Base-by-base conservation (phyloP, 2,113 vertebrate genomes). In the Lophura nycthemera region DNA sequence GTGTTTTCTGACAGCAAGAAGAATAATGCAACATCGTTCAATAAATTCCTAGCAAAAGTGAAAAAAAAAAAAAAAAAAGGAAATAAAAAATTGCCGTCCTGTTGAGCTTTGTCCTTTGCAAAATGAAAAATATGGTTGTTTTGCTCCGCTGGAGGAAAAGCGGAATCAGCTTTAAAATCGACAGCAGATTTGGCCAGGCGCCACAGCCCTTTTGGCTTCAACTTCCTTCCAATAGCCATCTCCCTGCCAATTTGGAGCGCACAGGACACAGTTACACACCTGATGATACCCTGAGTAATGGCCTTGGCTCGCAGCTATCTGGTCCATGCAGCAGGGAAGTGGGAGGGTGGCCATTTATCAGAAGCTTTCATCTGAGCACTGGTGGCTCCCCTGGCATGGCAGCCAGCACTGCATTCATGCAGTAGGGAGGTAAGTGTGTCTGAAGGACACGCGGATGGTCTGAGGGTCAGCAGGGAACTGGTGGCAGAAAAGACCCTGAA, bases 231-330 rank as follows among this genome's bases (percentile, higher is more conserved):
- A 92, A 91, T 40, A 91, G 86, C 48, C 64, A 72, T 88, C 82
- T 90, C 72, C 30, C 88, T 94, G 90, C 92, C 91, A 96, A 78
- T 60, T 93, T 34, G 66, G 85, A 95, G 63, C 47, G 72, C 83
- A 84, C 81, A 95, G 90, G 88, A 91, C 73, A 74, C 83, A 69
- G 92, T 42, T 86, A 90, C 83, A 92, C 93, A 97, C 96, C 97
- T 97, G 96, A 95, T 92, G 95, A 93, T 94, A 84, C 3, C 3
- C 84, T 96, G 91, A 89, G 67, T 87, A 93, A 94, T 38, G 89
- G 75, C 90, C 86, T 96, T 96, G 96, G 94, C 89, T 94, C 80
- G 76, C 82, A 92, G 89, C 87, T 96, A 92, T 96, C 92, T 93
- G 66, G 93, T 89, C 83, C 36, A 17, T 82, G 79, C 90, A 93